Evolutionary conservation across 2,113 vertebrate genomes (phyloP), one percentile per base, ranked within the genome.

Genomic region (Falcunculus frontatus): DNA sequence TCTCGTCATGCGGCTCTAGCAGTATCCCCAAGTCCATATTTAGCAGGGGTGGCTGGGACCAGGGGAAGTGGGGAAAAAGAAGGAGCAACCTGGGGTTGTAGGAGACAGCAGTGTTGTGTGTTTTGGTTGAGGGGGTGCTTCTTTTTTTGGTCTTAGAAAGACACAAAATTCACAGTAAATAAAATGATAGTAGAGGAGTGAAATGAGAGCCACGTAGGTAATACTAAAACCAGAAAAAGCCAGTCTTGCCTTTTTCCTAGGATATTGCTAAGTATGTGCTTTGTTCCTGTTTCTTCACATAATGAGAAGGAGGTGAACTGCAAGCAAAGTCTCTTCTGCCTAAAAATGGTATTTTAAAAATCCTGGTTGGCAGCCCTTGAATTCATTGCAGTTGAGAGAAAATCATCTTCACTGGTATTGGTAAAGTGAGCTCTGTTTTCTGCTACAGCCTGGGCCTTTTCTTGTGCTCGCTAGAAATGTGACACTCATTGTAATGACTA

Each of bases 401-500:
- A 76, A 83, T 47, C 22, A 72, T 69, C 41, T 84, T 84, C 30
- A 11, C 41, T 42, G 50, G 25, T 72, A 37, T 30, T 76, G 44
- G 55, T 94, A 49, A 76, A 87, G 57, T 26, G 57, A 93, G 42
- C 49, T 84, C 30, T 62, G 90, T 84, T 89, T 89, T 62, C 62
- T 91, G 29, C 74, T 69, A 5, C 57, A 94, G 65, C 62, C 65
- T 69, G 63, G 67, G 32, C 82, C 75, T 94, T 95, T 84, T 56
- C 84, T 85, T 85, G 57, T 68, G 59, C 75, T 96, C 0, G 1
- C 81, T 87, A 35, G 91, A 94, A 94, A 94, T 93, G 70, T 88
- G 89, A 77, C 87, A 63, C 84, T 94, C 87, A 27, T 60, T 95
- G 84, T 89, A 82, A 76, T 94, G 84, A 70, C 91, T 91, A 78